Base-by-base conservation (phyloP, 1,140 invertebrate species). In the Heterodera carotae region DNA sequence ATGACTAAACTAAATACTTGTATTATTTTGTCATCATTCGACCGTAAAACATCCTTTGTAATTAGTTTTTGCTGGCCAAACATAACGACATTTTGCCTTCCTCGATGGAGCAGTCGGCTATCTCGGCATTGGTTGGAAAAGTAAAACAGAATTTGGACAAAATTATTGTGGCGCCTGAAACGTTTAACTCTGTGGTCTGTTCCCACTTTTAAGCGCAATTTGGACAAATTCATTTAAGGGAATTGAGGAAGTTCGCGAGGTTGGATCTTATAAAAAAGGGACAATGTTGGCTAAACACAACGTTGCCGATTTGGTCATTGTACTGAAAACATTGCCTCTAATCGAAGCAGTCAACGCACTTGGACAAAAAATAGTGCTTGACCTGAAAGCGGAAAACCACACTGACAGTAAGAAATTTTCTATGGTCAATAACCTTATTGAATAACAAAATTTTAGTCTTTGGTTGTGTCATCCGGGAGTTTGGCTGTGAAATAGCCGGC, bases 321-420 rank as follows among this genome's bases (percentile, higher is more conserved):
- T 98, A 82, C 90, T 99, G n/a, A 98, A 98, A 90, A 97, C 96
- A 0, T 88, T 98, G 60, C 97, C 97, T 1, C 97, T 95, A 18
- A 93, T 90, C 87, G 95, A 97, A 86, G 93, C 95, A 6, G 94
- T 97, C 0, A 93, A 95, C 86, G 93, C 93, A 1, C 89, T 97
- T 2, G 93, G 93, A 0, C 93, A 93, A 78, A 95, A 95, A 90
- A 93, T 96, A 72, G 89, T 92, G 75, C 92, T 93, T 67, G 94
- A 96, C 80, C 88, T 97, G 0, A 93, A 92, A 85, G 90, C 80
- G 15, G 90, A 91, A 73, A 88, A 89, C 39, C 72, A 74, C 15
- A 29, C 43, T 3, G 72, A 74, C 29, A 74, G 72, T 74, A 62
- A 22, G 34, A 73, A 43, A 59, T 39, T 25, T 27, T 12, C 2